These are phyloP conservation scores for Schizothorax lantsangensis DNA, from an alignment of 2,797 vertebrate species.

Conservation along the genomic window DNA sequence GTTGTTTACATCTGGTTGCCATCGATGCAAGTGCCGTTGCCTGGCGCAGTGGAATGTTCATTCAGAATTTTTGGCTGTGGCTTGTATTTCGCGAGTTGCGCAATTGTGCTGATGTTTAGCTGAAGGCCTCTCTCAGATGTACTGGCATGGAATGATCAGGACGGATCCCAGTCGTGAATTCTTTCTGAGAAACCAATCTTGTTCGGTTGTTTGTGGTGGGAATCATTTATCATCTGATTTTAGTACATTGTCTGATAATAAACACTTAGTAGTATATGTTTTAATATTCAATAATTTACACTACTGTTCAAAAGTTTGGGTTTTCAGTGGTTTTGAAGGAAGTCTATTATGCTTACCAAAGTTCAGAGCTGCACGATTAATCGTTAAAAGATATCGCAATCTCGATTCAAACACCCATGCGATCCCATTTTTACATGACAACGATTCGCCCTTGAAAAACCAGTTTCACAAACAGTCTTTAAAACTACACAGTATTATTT, in stretches of 20 bases:
- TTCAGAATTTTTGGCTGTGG: conserved; percentile 52
- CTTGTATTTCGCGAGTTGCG: conserved; percentile 40
- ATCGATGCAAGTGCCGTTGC: conserved; percentile 48
- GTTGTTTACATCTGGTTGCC: conserved; percentile 61
- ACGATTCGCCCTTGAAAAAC: no score
- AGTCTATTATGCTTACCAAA: not conserved
- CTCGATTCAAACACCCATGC: not conserved
- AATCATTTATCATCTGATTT: not conserved
- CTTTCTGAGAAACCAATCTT: conserved; percentile 27
- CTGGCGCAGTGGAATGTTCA: conserved; percentile 58
- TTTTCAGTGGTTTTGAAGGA: not conserved
- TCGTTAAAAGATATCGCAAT: no score
- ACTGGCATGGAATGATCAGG: conserved; percentile 47
- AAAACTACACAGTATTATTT: no score
- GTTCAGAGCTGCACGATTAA: no score
- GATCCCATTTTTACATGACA: no score
- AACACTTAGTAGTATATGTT: not conserved
- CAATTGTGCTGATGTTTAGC: conserved; percentile 55
- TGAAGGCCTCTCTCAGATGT: conserved; percentile 43
- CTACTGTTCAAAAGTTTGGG: no score
- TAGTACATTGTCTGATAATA: no score
- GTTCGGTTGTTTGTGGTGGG: not conserved
- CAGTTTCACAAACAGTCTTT: no score
- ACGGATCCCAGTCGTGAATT: conserved; percentile 1
- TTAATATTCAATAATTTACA: not conserved